Evolutionary conservation across 2,888 invertebrate species (phyloP), one percentile per base, ranked within the genome.

Genomic region (Poecilus cupreus): DNA sequence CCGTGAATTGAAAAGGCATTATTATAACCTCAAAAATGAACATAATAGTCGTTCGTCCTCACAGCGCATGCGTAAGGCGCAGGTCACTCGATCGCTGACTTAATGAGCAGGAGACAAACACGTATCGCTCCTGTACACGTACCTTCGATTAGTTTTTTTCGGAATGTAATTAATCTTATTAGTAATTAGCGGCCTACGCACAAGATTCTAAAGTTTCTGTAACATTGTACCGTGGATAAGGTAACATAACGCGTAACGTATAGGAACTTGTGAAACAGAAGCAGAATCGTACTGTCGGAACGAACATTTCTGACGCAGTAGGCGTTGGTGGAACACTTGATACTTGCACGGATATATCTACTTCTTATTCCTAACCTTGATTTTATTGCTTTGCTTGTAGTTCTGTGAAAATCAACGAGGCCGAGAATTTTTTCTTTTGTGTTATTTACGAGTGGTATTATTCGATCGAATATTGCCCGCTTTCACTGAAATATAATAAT

Each of bases 121-220:
- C 64, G 70, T 37, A 39, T 70, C 43, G 70, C 72, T 72, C n/a
- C 72, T 37, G 72, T 22, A 72, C 72, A 72, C 49, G 26, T 49
- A 72, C 72, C 13, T 22, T 72, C 72, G 72, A 72, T 72, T 72
- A 49, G 49, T 72, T 72, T 72, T n/a, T 72, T 72, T 72, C 26
- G 37, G 24, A 49, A 20, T 46, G 72, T 72, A 72, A 72, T 72
- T 72, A 72, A 72, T 72, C 72, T 72, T 72, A 72, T 72, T 46
- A 72, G 72, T 37, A 72, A 72, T 72, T 72, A 72, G 46, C 72
- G 22, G 46, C 72, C 72, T 43, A 72, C 72, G 26, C 24, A 72
- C 72, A 13, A 43, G 32, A 26, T 32, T 37, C 32, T 68, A 68
- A 32, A 11, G 64, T 68, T 32, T 32, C 37, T 68, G 64, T 32